Percentiles rank a stretch among this genome's conserved stretches.
Conservation (phyloP, 2,797 vertebrate genomes). For the Dipus sagitta region DNA sequence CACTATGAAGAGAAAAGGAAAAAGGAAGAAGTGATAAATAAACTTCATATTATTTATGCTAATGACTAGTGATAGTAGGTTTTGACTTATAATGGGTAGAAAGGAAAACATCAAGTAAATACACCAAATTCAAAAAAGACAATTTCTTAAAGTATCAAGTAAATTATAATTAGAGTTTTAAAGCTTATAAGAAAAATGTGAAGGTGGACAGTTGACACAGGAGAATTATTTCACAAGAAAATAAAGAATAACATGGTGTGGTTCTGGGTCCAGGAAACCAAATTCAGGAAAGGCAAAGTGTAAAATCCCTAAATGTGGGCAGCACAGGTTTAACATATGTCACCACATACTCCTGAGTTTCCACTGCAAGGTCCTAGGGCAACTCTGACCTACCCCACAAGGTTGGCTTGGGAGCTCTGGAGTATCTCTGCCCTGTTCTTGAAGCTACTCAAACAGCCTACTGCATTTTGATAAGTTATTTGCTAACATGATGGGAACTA, state of each 20-base stretch:
- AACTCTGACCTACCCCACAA: background rate
- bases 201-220: background rate
- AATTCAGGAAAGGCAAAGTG: conserved; percentile 23
- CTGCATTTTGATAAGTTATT: conserved; percentile 36
- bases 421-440: background rate
- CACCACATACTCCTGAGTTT: background rate
- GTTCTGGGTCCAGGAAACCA: background rate
- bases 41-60: conserved; percentile 18
- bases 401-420: background rate
- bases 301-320: background rate
- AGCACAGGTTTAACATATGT: background rate
- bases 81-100: conserved; percentile 26
- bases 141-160: conserved; percentile 32
- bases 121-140: conserved; percentile 36
- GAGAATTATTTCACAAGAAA: background rate
- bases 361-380: background rate
- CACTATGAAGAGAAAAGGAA: background rate
- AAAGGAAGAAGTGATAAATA: background rate
- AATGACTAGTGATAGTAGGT: background rate
- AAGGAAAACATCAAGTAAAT: conserved; percentile 22
- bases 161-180: conserved; percentile 49
- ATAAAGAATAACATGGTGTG: conserved; percentile 5
- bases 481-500: background rate
- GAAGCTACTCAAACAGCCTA: background rate
- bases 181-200: conserved; percentile 35